These are phyloP conservation scores for Chloroceryle aenea DNA, from an alignment of 2,113 vertebrate species.

Conservation along the genomic window DNA sequence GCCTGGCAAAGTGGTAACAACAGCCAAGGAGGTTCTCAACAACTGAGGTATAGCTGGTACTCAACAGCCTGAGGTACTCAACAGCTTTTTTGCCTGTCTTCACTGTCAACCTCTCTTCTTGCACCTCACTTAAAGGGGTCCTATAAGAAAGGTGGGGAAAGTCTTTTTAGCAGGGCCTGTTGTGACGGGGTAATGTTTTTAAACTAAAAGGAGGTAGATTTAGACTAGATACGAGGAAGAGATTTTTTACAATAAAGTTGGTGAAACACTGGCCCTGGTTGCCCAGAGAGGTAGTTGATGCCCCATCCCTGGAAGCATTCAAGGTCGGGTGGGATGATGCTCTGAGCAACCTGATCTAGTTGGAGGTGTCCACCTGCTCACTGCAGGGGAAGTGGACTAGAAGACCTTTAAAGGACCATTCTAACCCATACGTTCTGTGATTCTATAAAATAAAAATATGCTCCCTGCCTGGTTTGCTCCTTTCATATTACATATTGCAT, in stretches of 20 bases:
- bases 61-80: too few species aligned
- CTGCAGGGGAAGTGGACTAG: background rate
- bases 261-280: too few species aligned
- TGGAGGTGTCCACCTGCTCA: background rate
- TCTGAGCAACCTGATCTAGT: background rate
- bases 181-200: too few species aligned
- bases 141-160: too few species aligned
- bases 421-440: background rate
- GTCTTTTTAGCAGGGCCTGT: too few species aligned
- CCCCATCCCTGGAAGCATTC: background rate
- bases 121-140: too few species aligned
- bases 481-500: fast-evolving
- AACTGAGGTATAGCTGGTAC: too few species aligned
- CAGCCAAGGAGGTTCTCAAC: background rate
- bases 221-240: too few species aligned
- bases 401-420: background rate
- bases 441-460: background rate
- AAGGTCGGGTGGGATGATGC: background rate
- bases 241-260: too few species aligned
- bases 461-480: fast-evolving
- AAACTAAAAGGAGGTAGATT: too few species aligned
- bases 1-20: background rate
- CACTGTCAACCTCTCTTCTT: background rate
- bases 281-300: background rate
- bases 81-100: background rate